A percentile compares a stretch with the other conserved stretches of the same genome.
phyloP scores from a whole-genome alignment of 2,113 vertebrate species.

The Brachypteracias leptosomus region DNA sequence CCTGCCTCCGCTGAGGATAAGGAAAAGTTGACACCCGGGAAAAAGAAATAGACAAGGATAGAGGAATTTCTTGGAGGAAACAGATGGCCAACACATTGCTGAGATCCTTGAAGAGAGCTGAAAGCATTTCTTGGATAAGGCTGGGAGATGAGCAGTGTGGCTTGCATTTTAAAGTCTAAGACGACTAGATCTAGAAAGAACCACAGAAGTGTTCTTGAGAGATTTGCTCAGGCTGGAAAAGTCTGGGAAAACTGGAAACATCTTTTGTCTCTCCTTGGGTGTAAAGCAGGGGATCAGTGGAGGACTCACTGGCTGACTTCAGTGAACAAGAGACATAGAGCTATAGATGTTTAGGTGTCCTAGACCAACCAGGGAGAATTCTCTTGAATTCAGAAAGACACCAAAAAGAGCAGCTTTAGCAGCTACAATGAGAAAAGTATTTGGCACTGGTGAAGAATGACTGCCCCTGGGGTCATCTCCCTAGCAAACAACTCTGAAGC shows the following conservation, averaged over 20 bases:
- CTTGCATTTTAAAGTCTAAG: background rate
- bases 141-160: background rate
- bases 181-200: background rate
- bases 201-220: background rate
- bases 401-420: background rate
- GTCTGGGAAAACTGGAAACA: background rate
- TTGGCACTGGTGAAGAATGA: background rate
- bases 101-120: background rate
- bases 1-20: background rate
- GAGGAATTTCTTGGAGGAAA: background rate
- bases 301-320: background rate
- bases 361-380: background rate
- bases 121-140: background rate
- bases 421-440: background rate
- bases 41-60: background rate
- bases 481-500: background rate
- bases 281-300: background rate
- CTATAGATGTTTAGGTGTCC: background rate
- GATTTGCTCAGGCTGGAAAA: background rate
- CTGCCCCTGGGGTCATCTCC: background rate
- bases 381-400: background rate
- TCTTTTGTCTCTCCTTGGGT: background rate
- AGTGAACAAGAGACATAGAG: background rate
- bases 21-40: background rate
- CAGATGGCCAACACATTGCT: background rate